phyloP scores from a whole-genome alignment of 2,113 vertebrate genomes.

The Spilogale gracilis region DNA sequence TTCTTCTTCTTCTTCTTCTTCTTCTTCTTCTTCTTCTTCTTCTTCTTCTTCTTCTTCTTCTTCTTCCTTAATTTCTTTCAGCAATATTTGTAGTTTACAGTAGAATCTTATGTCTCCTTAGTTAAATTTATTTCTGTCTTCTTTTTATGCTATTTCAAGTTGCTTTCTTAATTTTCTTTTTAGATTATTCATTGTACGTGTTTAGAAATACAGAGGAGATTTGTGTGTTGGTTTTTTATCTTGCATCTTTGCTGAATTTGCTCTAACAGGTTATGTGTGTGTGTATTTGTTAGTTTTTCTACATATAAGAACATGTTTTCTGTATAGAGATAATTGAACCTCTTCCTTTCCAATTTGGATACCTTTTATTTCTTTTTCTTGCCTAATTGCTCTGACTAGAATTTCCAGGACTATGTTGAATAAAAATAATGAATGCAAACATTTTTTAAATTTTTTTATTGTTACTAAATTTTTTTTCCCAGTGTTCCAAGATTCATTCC shows the following conservation, averaged over 20 bases:
- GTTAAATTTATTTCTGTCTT: neutral
- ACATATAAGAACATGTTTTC: neutral
- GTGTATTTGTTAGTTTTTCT: neutral
- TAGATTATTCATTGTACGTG: neutral
- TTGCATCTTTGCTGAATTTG: neutral
- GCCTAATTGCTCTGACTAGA: neutral
- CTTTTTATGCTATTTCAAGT: neutral
- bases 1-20: neutral
- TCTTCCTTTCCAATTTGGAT: slow-evolving; percentile 2
- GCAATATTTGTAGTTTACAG: neutral
- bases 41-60: too few species aligned
- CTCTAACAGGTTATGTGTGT: neutral
- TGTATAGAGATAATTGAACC: neutral
- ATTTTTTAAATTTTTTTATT: neutral
- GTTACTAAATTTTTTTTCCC: too few species aligned
- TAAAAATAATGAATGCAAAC: neutral
- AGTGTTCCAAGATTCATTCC: too few species aligned
- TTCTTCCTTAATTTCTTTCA: slow-evolving; percentile 1
- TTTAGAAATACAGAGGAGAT: neutral
- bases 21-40: too few species aligned
- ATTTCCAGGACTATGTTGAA: neutral
- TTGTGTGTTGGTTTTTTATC: neutral
- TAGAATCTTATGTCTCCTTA: neutral
- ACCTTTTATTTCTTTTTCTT: neutral
- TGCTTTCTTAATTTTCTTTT: neutral